Evolutionary conservation across 2,888 invertebrate species (phyloP).

Genomic region (Schizaphis graminum): DNA sequence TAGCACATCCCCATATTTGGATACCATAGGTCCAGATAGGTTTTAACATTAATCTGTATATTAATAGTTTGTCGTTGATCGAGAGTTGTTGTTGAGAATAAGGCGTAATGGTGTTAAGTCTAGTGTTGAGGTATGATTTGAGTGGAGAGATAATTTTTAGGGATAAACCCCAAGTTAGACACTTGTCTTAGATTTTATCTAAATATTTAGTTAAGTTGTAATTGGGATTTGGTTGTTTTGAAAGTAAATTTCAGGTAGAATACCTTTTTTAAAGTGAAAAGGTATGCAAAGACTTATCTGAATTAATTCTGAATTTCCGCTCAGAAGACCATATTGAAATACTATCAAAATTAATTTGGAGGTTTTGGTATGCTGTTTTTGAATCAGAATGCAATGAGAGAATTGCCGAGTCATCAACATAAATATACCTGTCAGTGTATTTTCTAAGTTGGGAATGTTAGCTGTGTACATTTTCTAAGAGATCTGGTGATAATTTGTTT

Average conservation of each 20-base stretch:
- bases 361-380: neutral
- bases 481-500: neutral
- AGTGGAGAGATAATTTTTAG: neutral
- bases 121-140: conserved; percentile 26
- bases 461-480: neutral
- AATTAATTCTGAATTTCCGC: no score
- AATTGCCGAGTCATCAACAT: conserved; percentile 37
- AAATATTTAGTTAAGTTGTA: conserved; percentile 4
- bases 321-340: neutral
- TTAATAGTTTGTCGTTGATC: neutral
- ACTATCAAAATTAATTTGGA: neutral
- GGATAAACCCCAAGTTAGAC: conserved; percentile 2
- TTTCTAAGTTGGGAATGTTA: neutral
- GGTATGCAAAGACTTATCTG: no score
- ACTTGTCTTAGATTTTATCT: conserved; percentile 35
- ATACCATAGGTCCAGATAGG: no score
- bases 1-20: no score
- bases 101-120: conserved; percentile 49
- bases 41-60: neutral
- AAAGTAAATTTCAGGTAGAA: no score
- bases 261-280: no score
- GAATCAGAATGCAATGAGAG: neutral
- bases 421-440: neutral
- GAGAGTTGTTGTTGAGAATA: neutral
- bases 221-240: no score